Evolutionary conservation across 2,797 vertebrate species (phyloP).

Genomic region (Poeciliopsis turneri): DNA sequence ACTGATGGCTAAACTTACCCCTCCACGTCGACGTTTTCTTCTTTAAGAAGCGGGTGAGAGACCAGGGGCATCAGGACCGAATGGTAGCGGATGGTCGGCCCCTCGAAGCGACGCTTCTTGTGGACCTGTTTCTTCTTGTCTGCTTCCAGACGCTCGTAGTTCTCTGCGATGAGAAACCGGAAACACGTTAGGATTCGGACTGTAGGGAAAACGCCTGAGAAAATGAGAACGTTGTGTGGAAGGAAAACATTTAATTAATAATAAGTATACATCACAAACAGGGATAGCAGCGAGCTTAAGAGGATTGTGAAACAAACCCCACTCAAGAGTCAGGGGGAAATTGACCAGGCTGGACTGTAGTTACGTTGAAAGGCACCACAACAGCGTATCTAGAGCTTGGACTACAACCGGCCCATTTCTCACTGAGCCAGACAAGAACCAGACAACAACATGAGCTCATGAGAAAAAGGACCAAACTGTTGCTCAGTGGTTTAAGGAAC

Average conservation of each 20-base stretch:
- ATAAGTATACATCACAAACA: neutral
- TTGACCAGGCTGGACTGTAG: neutral
- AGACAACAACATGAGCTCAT: no score
- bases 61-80: slow-evolving; percentile 92
- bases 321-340: neutral
- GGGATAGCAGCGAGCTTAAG: neutral
- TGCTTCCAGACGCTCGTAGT: slow-evolving; percentile 93
- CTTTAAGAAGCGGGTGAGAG: slow-evolving; percentile 84
- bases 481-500: no score
- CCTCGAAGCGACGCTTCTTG: slow-evolving; percentile 90
- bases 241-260: neutral
- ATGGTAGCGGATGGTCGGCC: slow-evolving; percentile 91
- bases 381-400: no score
- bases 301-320: neutral
- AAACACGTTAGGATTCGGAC: neutral
- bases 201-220: neutral
- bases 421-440: no score
- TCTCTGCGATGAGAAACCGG: slow-evolving; percentile 78
- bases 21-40: slow-evolving; percentile 95
- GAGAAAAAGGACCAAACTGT: no score
- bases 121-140: slow-evolving; percentile 98
- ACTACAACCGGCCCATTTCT: no score
- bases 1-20: slow-evolving; percentile 77
- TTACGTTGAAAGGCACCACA: no score
- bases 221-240: neutral